Conservation (phyloP, 2,797 vertebrate genomes). For the Xyrichtys novacula region DNA sequence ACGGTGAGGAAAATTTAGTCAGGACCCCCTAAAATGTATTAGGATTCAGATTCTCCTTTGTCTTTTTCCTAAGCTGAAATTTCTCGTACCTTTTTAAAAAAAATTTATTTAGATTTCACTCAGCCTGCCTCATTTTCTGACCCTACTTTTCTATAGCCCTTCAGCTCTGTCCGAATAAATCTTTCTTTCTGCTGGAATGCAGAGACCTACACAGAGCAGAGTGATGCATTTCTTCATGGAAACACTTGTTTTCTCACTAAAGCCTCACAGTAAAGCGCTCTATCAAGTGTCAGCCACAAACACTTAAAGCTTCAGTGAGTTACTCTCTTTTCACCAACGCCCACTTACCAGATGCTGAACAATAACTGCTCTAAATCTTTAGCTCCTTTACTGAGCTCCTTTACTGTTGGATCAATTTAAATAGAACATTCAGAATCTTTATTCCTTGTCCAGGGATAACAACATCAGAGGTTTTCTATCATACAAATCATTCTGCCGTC, state of each 20-base stretch:
- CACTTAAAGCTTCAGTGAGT: conserved; percentile 1
- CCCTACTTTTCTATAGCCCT: neutral
- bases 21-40: neutral
- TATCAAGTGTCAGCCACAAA: conserved; percentile 19
- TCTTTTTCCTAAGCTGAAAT: neutral
- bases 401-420: neutral
- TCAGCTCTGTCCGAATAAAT: neutral
- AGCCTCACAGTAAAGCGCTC: conserved; percentile 14
- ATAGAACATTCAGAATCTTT: neutral
- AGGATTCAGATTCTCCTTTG: conserved; percentile 11
- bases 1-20: conserved; percentile 12
- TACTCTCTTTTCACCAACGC: neutral
- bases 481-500: neutral
- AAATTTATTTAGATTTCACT: neutral
- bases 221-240: conserved; percentile 10
- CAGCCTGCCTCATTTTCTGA: neutral
- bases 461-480: neutral
- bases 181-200: neutral
- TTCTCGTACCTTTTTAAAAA: neutral
- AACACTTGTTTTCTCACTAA: conserved; percentile 23
- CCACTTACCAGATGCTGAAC: neutral
- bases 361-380: neutral
- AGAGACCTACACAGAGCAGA: conserved; percentile 11
- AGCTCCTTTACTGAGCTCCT: neutral
- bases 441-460: neutral